phyloP scores from a whole-genome alignment of 2,113 vertebrate species.

The Chinchilla lanigera region DNA sequence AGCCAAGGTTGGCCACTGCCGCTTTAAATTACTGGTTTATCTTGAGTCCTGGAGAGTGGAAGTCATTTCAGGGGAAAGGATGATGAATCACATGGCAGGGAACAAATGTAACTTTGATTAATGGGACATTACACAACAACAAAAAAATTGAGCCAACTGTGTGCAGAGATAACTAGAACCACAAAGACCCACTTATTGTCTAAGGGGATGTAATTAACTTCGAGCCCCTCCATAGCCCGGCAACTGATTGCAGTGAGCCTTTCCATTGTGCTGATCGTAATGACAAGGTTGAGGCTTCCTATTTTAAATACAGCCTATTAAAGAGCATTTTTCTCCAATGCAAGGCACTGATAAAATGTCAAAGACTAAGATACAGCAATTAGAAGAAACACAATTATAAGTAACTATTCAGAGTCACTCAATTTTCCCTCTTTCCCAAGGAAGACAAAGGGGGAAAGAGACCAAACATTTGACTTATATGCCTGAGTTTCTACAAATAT shows the following conservation, averaged over 20 bases:
- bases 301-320: conserved; percentile 82
- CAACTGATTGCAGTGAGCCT: conserved; percentile 70
- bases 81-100: conserved; percentile 93
- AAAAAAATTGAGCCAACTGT: conserved; percentile 91
- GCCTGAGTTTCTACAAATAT: conserved; percentile 76
- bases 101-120: conserved; percentile 93
- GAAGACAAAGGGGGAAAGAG: conserved; percentile 73
- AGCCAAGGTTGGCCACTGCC: conserved; percentile 86
- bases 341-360: conserved; percentile 78
- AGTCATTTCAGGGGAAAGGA: conserved; percentile 82
- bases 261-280: conserved; percentile 84
- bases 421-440: conserved; percentile 36
- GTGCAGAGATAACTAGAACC: conserved; percentile 91
- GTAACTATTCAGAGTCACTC: conserved; percentile 72
- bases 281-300: conserved; percentile 73
- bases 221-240: conserved; percentile 73
- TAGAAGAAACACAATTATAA: conserved; percentile 77
- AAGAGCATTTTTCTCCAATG: conserved; percentile 76
- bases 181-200: conserved; percentile 91
- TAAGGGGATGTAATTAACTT: conserved; percentile 93
- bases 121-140: conserved; percentile 90
- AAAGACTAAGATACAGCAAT: conserved; percentile 78
- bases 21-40: conserved; percentile 91
- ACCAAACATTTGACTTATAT: background rate
- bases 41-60: conserved; percentile 85